Evolutionary conservation across 2,888 invertebrate species (phyloP).

Genomic region (Sinelater perroti): DNA sequence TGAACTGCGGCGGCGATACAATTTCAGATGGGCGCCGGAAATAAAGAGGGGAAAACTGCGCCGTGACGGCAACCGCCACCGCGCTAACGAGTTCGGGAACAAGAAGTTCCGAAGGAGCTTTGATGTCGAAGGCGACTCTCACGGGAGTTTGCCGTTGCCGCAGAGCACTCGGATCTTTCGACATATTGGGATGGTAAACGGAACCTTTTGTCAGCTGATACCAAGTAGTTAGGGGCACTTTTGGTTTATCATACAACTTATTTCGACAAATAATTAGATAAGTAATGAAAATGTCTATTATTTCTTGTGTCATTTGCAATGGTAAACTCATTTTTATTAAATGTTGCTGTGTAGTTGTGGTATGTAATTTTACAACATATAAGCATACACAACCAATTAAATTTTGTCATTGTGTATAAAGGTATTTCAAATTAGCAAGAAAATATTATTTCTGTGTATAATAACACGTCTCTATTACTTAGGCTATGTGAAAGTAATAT

Average conservation of each 20-base stretch:
- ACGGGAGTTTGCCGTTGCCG: conserved; percentile 21
- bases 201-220: conserved; percentile 31
- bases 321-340: no score
- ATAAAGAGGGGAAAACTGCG: conserved; percentile 42
- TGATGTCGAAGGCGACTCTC: conserved; percentile 35
- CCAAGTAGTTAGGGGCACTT: conserved; percentile 11
- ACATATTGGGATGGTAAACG: conserved; percentile 36
- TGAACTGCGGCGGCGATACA: conserved; percentile 49
- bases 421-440: no score
- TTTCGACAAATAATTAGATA: no score
- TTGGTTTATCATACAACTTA: not conserved
- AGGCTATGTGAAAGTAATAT: no score
- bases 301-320: no score
- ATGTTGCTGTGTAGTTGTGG: no score
- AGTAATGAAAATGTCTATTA: no score
- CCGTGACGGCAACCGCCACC: conserved; percentile 45
- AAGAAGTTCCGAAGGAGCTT: conserved; percentile 34
- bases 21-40: conserved; percentile 26
- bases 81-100: conserved; percentile 30
- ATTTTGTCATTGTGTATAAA: no score
- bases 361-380: no score
- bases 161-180: conserved; percentile 30
- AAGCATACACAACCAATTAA: no score
- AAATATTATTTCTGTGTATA: no score
- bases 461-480: no score